Evolutionary conservation across 2,113 vertebrate genomes (phyloP), one percentile per base, ranked within the genome.

Genomic region (Nipponia nippon): DNA sequence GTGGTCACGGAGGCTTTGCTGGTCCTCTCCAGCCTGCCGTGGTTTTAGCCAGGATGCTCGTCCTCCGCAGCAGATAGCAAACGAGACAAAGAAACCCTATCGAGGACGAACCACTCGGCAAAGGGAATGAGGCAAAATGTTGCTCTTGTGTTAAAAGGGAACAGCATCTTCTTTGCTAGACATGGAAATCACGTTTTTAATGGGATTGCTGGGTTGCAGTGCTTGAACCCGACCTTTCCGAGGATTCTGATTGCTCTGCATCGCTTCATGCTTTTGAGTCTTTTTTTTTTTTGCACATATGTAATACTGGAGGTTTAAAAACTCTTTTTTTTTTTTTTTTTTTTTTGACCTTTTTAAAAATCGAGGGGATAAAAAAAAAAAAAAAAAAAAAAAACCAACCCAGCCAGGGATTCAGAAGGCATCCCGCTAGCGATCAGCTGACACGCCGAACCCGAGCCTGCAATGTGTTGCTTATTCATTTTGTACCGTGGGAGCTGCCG

Each of bases 381-480:
- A 69, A 49, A 34, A 97, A 97, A 96, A 85, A 69, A 44, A 34
- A 61, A 32, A 58, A 62, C n/a, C 49, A 27, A 36, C 92, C 69
- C 97, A 98, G 97, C 93, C 97, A 96, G 97, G 97, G 98, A 97
- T 97, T 97, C 89, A 89, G 97, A 96, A 97, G 97, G 98, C 98
- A 98, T 98, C 98, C 98, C 77, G 96, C 97, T 97, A 97, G 97
- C 96, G 98, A 98, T 98, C 98, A 98, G 98, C 98, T 98, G 98
- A 98, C 98, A 80, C 95, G 94, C 97, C 97, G 97, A 97, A 96
- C 95, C 96, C 97, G 83, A 98, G 98, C 97, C 98, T 98, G 98
- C 98, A 98, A 98, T 99, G 98, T 98, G 98, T 98, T 98, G 98
- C 98, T 98, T 98, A 98, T 98, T 98, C 98, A 97, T 98, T 98